Base-by-base conservation (phyloP, 2,888 invertebrate genomes). In the Euclidia mi region DNA sequence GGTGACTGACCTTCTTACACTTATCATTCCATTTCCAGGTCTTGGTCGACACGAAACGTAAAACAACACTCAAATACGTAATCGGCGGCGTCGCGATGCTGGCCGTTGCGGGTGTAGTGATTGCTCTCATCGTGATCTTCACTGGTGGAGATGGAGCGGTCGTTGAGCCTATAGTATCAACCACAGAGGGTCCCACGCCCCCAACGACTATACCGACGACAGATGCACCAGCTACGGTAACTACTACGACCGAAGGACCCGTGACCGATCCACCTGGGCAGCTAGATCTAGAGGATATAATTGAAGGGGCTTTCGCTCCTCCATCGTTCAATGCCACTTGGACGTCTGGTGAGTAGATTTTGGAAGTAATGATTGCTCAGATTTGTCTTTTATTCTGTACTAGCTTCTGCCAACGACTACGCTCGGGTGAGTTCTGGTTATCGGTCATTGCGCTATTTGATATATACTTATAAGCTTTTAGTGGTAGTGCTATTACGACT, bases 261-360 rank as follows among this genome's bases (percentile, higher is more conserved):
- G 63, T 62, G 0, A 53, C 67, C 2, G 56, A 0, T 1, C n/a
- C 35, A 20, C 29, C 49, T 28, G 80, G 65, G 1, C 64, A 58
- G 2, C 47, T 96, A 69, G 95, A 95, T 48, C 92, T 98, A 57
- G 96, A 97, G 57, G 97, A 97, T 72, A 95, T 98, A 71, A 95
- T 98, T 12, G 94, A 93, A 31, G 97, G 97, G 41, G 95, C 95
- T 58, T 95, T 96, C 61, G 89, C 95, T 10, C 95, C 97, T 0
- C 94, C 95, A 57, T 92, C 95, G 35, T 98, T 98, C 86, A 98
- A 98, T 87, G 98, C 96, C 47, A 96, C 96, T 41, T 98, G 98
- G 98, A 94, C 97, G 53, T 96, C 96, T 84, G 97, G 97, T 97
- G 90, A 43, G 51, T 20, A 11, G 28, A 17, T 14, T 47, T 17